Percentiles rank a stretch among this genome's conserved stretches.
Conservation (phyloP, 1,140 invertebrate species). For the Cydia strobilella region DNA sequence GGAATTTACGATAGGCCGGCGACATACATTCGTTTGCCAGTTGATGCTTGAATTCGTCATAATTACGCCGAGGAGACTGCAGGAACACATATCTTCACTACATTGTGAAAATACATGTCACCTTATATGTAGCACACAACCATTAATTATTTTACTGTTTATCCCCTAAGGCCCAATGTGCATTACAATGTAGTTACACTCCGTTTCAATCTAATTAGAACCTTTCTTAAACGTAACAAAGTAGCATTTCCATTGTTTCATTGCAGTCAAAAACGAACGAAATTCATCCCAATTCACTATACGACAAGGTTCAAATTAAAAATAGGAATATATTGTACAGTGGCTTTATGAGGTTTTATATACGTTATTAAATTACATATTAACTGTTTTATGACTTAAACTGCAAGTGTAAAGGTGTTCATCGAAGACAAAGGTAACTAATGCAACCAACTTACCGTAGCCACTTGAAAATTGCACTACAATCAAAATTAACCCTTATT, state of each 20-base stretch:
- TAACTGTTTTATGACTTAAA: slow-evolving; percentile 52
- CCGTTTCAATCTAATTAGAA: too few relatives aligned
- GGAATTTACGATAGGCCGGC: too few relatives aligned
- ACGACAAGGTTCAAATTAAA: too few relatives aligned
- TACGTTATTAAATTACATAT: slow-evolving; percentile 56
- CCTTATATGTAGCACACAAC: not conserved
- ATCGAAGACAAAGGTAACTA: slow-evolving; percentile 51
- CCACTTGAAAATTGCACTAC: not conserved
- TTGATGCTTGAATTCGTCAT: too few relatives aligned
- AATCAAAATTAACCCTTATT: not conserved
- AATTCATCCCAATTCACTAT: too few relatives aligned
- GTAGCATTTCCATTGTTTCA: too few relatives aligned
- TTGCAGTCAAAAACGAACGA: too few relatives aligned
- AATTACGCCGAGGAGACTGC: too few relatives aligned
- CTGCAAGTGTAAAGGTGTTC: slow-evolving; percentile 59
- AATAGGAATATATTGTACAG: not conserved
- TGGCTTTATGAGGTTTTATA: slow-evolving; percentile 2
- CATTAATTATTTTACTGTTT: not conserved
- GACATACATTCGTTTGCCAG: too few relatives aligned
- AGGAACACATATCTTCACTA: not conserved
- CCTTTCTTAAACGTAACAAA: too few relatives aligned
- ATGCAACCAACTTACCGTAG: slow-evolving; percentile 20
- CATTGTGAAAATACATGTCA: not conserved
- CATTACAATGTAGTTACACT: too few relatives aligned
- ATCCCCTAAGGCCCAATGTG: too few relatives aligned